Evolutionary conservation across 2,113 vertebrate species (phyloP), one percentile per base, ranked within the genome.

Genomic region (Egretta garzetta): DNA sequence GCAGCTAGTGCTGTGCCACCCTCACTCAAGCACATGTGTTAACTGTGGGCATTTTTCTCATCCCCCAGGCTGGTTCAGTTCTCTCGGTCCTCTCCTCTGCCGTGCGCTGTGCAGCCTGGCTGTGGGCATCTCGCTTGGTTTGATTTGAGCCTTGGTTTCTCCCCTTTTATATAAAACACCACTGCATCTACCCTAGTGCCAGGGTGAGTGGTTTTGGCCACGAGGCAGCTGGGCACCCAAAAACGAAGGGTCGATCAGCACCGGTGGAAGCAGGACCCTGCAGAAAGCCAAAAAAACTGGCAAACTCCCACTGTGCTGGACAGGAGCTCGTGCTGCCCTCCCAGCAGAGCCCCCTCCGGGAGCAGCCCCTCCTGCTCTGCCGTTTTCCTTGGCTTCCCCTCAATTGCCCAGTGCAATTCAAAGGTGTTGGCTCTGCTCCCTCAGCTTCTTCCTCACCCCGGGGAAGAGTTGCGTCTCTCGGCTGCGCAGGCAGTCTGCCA

Each of bases 111-210:
- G 26, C n/a, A 16, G 67, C 47, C 17, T 63, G 79, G 20, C 41
- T 20, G 26, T 27, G 17, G 53, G 23, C 37, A 70, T 33, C 80
- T 72, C 6, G 0, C 52, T 53, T 21, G 39, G 20, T 77, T 86
- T 50, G 35, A 24, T 53, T 37, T 15, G 11, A 66, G 21, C 70
- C 11, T 10, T 1, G 5, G 23, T 68, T 68, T 14, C 14, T 62
- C 56, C 67, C n/a, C 8, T 86, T 59, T n/a, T n/a, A n/a, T 50
- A 0, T 12, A 0, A 14, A 15, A 24, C 22, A 5, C 16, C 19
- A 1, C 21, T n/a, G n/a, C 45, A 64, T 30, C 64, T 20, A 14
- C 70, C 45, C 35, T 27, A 1, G 66, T 39, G 27, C 77, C 77
- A 22, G n/a, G 32, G 43, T 12, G 41, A 22, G 17, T 3, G 9